Evolutionary conservation across 2,888 invertebrate species (phyloP), one percentile per base, ranked within the genome.

Genomic region (Yponomeuta evonymella): DNA sequence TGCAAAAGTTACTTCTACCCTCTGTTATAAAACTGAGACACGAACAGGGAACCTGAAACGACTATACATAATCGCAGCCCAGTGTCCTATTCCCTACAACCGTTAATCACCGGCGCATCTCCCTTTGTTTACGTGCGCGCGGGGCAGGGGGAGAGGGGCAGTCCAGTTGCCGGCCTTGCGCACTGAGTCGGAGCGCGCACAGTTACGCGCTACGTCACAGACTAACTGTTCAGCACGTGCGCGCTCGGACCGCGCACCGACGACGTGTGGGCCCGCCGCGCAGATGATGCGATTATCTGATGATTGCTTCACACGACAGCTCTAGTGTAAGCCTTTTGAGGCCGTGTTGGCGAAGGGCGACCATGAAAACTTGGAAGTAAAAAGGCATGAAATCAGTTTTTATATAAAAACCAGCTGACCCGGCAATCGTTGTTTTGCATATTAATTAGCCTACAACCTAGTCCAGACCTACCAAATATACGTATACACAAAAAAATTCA

Each of bases 171-270:
- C 29, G 65, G 33, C 29, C 70, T 62, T 58, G 33, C 48, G 48
- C 51, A 58, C 51, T 58, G 15, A 15, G 69, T 58, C 48, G 48
- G 48, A 70, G 70, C 65, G 66, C 65, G 70, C 64, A 43, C 70
- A 65, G 70, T 70, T 69, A 69, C 65, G 58, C 43, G 51, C 43
- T 62, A 71, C 71, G 71, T 71, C 62, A 67, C 70, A 43, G 70
- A 36, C 29, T 70, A 70, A 70, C 70, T 70, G 63, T 69, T 63
- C 30, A 63, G 67, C 65, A 64, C 12, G 67, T 70, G 72, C 72
- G 72, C 70, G 71, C 63, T 23, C 43, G 62, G 29, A 58, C 8
- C 48, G 71, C 51, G 72, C 72, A 67, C 33, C 1, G 33, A 33
- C 3, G 33, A 23, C 48, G 66, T 43, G 51, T 58, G 51, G 15